Percentiles rank a stretch among this genome's conserved stretches.
Conservation (phyloP, 1,140 invertebrate genomes). For the Leguminivora glycinivorella region DNA sequence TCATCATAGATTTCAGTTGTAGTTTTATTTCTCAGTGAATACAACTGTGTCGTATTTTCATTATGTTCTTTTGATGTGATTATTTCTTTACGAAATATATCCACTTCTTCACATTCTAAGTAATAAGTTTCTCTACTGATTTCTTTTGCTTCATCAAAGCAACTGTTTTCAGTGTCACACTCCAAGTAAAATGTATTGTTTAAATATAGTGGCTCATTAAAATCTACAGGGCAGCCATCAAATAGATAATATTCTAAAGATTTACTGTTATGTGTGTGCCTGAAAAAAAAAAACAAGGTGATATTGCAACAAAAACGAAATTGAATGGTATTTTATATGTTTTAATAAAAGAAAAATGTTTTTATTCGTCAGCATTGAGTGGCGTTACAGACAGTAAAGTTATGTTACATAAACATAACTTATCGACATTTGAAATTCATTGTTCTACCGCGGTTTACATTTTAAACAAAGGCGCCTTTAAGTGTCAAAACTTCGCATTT, state of each 20-base stretch:
- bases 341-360: too few species aligned
- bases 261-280: neutral
- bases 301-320: too few species aligned
- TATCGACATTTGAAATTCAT: too few species aligned
- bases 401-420: too few species aligned
- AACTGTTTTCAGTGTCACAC: slow-evolving; percentile 1
- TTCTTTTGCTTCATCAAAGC: neutral
- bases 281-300: too few species aligned
- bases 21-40: neutral
- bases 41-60: neutral
- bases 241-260: neutral
- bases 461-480: too few species aligned
- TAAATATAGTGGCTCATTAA: neutral
- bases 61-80: neutral
- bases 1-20: neutral
- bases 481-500: too few species aligned
- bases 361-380: too few species aligned
- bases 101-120: neutral
- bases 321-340: too few species aligned
- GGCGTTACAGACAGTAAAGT: too few species aligned
- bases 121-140: neutral
- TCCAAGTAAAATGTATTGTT: neutral
- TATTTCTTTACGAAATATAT: neutral
- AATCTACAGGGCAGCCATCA: slow-evolving; percentile 2
- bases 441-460: too few species aligned